Conservation (phyloP, 2,113 vertebrate genomes). For the Balaeniceps rex region DNA sequence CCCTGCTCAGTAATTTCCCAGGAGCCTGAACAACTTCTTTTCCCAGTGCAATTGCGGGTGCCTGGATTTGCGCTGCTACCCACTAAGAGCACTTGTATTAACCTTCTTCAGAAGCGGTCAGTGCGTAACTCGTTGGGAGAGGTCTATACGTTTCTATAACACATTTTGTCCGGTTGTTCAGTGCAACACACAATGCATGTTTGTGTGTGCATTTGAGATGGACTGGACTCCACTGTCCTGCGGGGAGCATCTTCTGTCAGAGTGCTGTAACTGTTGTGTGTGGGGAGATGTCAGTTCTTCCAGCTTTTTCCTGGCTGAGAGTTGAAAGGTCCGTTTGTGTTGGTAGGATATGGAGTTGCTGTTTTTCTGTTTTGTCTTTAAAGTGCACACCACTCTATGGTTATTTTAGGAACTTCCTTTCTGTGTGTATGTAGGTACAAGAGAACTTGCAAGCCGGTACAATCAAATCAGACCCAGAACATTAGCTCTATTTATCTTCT, state of each 20-base stretch:
- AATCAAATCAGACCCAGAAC: not conserved
- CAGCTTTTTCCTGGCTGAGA: not conserved
- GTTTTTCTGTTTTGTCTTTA: not conserved
- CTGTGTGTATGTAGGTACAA: not conserved
- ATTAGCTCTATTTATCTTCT: not conserved
- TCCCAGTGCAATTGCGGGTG: not conserved
- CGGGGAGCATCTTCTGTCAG: not conserved
- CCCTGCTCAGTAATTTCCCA: not conserved
- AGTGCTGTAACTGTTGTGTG: fast-evolving
- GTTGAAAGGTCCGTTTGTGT: not conserved
- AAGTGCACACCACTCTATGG: not conserved
- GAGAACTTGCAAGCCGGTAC: not conserved
- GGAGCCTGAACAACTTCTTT: not conserved
- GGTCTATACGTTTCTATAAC: not conserved
- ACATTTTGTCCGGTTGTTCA: not conserved
- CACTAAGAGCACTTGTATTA: not conserved
- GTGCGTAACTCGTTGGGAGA: not conserved
- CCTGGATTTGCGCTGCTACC: not conserved
- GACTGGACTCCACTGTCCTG: not conserved
- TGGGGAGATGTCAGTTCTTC: not conserved
- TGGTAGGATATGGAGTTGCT: not conserved
- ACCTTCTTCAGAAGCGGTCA: not conserved
- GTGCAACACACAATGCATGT: not conserved
- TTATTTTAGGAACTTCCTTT: not conserved
- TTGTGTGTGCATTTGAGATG: not conserved